Evolutionary conservation across 2,888 invertebrate species (phyloP).

Genomic region (Mechanitis mazaeus): DNA sequence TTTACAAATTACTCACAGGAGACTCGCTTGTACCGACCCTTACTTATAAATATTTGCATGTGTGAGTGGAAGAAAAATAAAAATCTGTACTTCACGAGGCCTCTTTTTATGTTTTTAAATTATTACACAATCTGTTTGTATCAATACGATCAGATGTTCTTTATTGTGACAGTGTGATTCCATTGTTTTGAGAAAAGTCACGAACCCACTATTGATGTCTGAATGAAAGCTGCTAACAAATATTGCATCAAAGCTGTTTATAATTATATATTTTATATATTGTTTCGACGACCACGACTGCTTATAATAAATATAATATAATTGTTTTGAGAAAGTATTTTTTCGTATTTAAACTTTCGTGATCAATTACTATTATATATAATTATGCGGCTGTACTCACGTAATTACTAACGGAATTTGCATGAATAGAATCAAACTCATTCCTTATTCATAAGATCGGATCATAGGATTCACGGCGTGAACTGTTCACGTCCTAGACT

Average conservation of each 20-base stretch:
- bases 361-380: too few species aligned
- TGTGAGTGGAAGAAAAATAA: background rate
- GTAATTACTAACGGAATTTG: too few species aligned
- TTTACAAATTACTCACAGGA: slow-evolving; percentile 68
- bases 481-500: too few species aligned
- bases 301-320: background rate
- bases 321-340: too few species aligned
- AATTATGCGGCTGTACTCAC: too few species aligned
- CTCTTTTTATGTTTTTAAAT: background rate
- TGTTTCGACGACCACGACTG: background rate
- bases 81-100: too few species aligned
- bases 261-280: slow-evolving; percentile 10
- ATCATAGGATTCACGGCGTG: too few species aligned
- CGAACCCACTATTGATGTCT: slow-evolving; percentile 49
- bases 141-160: slow-evolving; percentile 32
- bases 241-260: slow-evolving; percentile 38
- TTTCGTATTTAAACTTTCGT: too few species aligned
- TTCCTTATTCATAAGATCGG: too few species aligned
- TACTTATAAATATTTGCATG: slow-evolving; percentile 48
- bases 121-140: slow-evolving; percentile 4
- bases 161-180: slow-evolving; percentile 53
- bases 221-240: slow-evolving; percentile 47
- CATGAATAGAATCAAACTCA: too few species aligned
- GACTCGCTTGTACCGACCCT: slow-evolving; percentile 48
- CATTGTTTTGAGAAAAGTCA: slow-evolving; percentile 71